phyloP scores from a whole-genome alignment of 1,140 invertebrate species.

The Leptinotarsa lineolata region DNA sequence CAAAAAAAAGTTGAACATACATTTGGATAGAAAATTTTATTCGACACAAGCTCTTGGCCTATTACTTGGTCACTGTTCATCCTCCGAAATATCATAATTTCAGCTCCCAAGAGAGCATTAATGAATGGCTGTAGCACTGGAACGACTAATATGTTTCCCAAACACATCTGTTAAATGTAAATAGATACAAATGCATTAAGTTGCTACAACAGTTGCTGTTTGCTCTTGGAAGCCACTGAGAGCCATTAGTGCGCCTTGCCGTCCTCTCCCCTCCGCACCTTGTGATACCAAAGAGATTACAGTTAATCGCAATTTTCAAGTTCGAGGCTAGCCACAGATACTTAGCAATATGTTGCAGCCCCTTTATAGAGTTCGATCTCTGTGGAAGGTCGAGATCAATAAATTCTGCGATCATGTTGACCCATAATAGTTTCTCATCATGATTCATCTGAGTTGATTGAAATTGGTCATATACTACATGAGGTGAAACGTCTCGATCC shows the following conservation, averaged over 20 bases:
- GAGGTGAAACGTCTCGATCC: no score
- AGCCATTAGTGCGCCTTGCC: conserved; percentile 34
- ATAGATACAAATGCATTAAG: conserved; percentile 41
- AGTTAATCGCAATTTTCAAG: conserved; percentile 44
- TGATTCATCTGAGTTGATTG: no score
- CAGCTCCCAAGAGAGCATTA: not conserved
- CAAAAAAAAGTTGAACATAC: no score
- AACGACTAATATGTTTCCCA: conserved; percentile 13
- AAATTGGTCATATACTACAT: no score
- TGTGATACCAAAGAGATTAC: conserved; percentile 38
- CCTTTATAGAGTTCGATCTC: conserved; percentile 37
- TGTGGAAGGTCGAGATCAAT: not conserved
- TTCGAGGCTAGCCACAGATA: conserved; percentile 26
- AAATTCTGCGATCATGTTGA: not conserved
- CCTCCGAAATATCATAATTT: not conserved
- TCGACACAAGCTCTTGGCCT: no score
- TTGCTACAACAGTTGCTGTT: conserved; percentile 39
- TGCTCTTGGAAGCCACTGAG: conserved; percentile 39
- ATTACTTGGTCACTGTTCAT: no score
- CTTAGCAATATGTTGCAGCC: conserved; percentile 27
- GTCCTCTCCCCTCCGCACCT: not conserved
- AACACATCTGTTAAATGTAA: conserved; percentile 37
- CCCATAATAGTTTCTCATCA: no score
- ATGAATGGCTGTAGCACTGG: conserved; percentile 2
- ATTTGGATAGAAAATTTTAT: no score